Conservation (phyloP, 1,140 invertebrate genomes). For the Chelonus insularis region DNA sequence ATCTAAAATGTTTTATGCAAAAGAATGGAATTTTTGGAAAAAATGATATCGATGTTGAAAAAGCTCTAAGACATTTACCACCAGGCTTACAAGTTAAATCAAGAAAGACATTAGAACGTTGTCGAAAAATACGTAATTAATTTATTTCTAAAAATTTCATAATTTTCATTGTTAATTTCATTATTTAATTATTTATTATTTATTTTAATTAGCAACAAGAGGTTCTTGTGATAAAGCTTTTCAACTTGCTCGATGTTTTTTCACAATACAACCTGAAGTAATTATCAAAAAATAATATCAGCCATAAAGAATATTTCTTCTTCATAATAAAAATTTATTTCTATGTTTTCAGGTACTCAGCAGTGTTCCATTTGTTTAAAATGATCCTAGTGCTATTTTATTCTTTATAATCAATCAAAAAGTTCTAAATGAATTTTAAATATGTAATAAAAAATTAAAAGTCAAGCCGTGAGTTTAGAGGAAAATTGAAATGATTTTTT, state of each 20-base stretch:
- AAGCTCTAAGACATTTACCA: conserved; percentile 41
- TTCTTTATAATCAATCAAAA: no score
- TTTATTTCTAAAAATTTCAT: not conserved
- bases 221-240: conserved; percentile 48
- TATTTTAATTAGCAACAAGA: conserved; percentile 30
- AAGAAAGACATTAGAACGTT: conserved; percentile 36
- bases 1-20: conserved; percentile 46
- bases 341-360: not conserved
- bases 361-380: conserved; percentile 5
- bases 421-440: no score
- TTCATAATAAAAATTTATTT: not conserved
- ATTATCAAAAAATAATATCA: conserved; percentile 3
- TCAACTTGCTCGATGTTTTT: conserved; percentile 43
- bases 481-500: no score
- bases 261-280: conserved; percentile 41
- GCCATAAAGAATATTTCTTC: not conserved
- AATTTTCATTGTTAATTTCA: conserved; percentile 4
- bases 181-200: not conserved
- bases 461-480: no score
- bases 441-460: no score
- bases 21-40: conserved; percentile 44
- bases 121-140: conserved; percentile 43
- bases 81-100: conserved; percentile 35
- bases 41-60: conserved; percentile 41
- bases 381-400: no score